A percentile compares a stretch with the other conserved stretches of the same genome.
Conservation (phyloP, 2,888 invertebrate species). For the Leucoma salicis region DNA sequence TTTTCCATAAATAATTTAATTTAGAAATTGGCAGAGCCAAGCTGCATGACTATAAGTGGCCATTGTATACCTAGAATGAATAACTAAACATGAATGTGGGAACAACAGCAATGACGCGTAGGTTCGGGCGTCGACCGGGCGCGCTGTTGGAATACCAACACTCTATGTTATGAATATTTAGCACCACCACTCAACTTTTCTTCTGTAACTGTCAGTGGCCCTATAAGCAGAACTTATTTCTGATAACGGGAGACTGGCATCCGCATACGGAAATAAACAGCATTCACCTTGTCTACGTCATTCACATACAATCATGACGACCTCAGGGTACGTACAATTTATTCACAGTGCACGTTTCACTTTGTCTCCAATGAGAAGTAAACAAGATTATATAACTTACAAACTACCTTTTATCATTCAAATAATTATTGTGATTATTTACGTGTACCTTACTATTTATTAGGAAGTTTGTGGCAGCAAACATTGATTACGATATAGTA, state of each 20-base stretch:
- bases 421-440: background rate
- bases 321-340: conserved; percentile 22
- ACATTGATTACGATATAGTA: background rate
- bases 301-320: conserved; percentile 20
- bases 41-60: conserved; percentile 10
- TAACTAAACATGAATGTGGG: conserved; percentile 38
- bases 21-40: conserved; percentile 7
- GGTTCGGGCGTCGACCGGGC: conserved; percentile 62
- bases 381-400: conserved; percentile 19
- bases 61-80: conserved; percentile 21
- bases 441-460: background rate
- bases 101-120: conserved; percentile 46
- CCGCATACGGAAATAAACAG: conserved; percentile 43
- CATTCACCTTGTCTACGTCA: conserved; percentile 40
- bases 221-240: conserved; percentile 42
- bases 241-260: conserved; percentile 55
- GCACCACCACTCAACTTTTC: conserved; percentile 62
- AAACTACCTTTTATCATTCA: conserved; percentile 11
- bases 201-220: conserved; percentile 46
- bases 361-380: conserved; percentile 20
- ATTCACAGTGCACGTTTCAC: conserved; percentile 26
- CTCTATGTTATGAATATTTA: conserved; percentile 70
- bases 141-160: conserved; percentile 59
- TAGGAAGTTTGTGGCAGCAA: background rate
- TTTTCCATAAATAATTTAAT: background rate